Base-by-base conservation (phyloP, 92 coral and sea anemone genomes). In the Palythoa heliodiscus region DNA sequence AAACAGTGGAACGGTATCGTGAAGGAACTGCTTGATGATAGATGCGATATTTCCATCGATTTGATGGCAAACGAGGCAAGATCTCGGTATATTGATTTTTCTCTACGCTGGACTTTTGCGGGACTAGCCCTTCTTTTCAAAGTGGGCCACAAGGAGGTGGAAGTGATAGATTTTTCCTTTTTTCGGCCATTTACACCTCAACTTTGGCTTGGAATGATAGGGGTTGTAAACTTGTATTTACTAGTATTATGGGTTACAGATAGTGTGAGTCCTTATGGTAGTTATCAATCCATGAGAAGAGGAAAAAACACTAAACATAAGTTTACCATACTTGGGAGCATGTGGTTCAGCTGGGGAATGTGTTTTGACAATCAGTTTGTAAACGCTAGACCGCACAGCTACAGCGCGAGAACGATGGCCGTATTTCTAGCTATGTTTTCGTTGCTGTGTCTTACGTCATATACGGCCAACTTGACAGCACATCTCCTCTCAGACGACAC, bases 311-410 rank as follows among this genome's bases (percentile, higher is more conserved):
- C 68, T 19, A 82, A 88, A 1, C 84, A 82, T 15, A 40, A 70
- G 5, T 94, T 94, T 77, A 93, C 91, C n/a, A 75, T 94, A 22
- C 89, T 88, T 20, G 95, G 92, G 11, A 94, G 98, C 81, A 94
- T 94, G 98, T 94, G 98, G 98, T 94, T 67, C 61, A 88, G 98
- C 38, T 94, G 98, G 98, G 98, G 98, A 6, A 88, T 94, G 43
- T 94, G 98, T 81, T 94, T 94, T 88, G 98, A 94, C 82, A 92
- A 94, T 72, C 98, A 94, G 90, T 94, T 94, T 63, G 95, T 94
- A 58, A 71, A 83, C 22, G 84, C 89, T 39, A 82, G 89, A 60
- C 98, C 98, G 13, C 86, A 87, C 23, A 92, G 95, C 75, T 87
- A 90, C 58, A 90, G 98, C 71, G 95, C 95, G 19, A 89, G 93